Conservation (phyloP, 92 coral and sea anemone genomes). For the Phenganax stokvisi region DNA sequence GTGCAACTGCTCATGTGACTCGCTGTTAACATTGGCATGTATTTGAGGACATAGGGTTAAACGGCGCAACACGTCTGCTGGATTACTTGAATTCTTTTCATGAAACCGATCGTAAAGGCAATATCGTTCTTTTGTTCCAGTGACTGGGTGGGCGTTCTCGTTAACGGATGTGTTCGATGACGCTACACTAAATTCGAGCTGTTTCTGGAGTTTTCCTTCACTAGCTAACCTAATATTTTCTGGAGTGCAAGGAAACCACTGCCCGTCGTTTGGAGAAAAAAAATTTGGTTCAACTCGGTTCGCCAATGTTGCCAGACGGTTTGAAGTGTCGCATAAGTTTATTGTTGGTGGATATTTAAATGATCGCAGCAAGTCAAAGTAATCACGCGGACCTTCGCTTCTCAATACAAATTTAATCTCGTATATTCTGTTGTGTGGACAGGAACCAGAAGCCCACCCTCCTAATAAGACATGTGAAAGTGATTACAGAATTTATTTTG, state of each 20-base stretch:
- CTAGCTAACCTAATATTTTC: slow-evolving; percentile 35
- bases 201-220: slow-evolving; percentile 36
- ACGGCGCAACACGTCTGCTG: slow-evolving; percentile 36
- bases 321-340: slow-evolving; percentile 46
- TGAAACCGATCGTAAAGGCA: slow-evolving; percentile 48
- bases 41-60: slow-evolving; percentile 48
- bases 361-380: slow-evolving; percentile 44
- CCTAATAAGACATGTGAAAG: slow-evolving; percentile 19
- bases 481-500: too few species aligned
- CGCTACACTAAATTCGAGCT: slow-evolving; percentile 33
- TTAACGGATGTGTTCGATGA: background rate
- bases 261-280: slow-evolving; percentile 45
- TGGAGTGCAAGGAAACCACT: slow-evolving; percentile 28
- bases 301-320: slow-evolving; percentile 47
- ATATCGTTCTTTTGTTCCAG: slow-evolving; percentile 41
- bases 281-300: slow-evolving; percentile 35
- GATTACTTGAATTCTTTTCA: slow-evolving; percentile 43
- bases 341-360: slow-evolving; percentile 47
- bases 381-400: slow-evolving; percentile 55
- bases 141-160: slow-evolving; percentile 36
- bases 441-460: slow-evolving; percentile 61
- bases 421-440: slow-evolving; percentile 54
- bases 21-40: slow-evolving; percentile 42
- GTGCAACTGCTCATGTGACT: slow-evolving; percentile 50
- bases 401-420: slow-evolving; percentile 53